Base-by-base conservation (phyloP, 2,113 vertebrate genomes). In the Oncorhynchus tshawytscha region DNA sequence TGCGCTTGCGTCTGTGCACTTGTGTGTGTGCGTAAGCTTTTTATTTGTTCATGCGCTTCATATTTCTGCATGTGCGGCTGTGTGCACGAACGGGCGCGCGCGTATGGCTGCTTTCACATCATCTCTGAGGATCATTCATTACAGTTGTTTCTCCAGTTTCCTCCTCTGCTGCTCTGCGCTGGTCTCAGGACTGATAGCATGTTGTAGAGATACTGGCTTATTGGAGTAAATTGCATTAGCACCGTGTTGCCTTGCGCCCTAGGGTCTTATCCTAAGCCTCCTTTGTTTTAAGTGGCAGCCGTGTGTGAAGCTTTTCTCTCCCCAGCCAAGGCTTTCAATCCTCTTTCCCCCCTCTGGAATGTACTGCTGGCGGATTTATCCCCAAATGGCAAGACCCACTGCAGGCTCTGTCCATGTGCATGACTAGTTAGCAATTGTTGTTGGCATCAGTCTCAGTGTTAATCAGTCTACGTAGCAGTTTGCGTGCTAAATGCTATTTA, bases 271-370 rank as follows among this genome's bases (percentile, higher is more conserved):
- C 83, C 78, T 77, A 65, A 85, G 76, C 78, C 83, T 76, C 85
- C 86, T 88, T 89, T 89, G 80, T 90, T 85, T 88, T 85, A 86
- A 86, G 85, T 86, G 79, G 84, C 83, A 87, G 89, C 80, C 82
- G 86, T 77, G 83, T 78, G 51, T 87, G 84, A 88, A 84, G 84
- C 82, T 80, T 67, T 80, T 64, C 83, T 81, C 81, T 70, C 74
- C 71, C 62, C 60, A 80, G 70, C 48, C 80, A 68, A 73, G 13
- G 85, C 86, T 73, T 86, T 86, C 81, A 68, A 72, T 67, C 74
- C 85, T 68, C 80, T 80, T 85, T 83, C 68, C 16, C 82, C 81
- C 76, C 75, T 67, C 3, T 80, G 84, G 87, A 85, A 82, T 86
- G 77, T 22, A 68, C 82, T 79, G 72, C 70, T 24, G 78, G 71